phyloP scores from a whole-genome alignment of 2,797 vertebrate genomes.

The Pangasius djambal region DNA sequence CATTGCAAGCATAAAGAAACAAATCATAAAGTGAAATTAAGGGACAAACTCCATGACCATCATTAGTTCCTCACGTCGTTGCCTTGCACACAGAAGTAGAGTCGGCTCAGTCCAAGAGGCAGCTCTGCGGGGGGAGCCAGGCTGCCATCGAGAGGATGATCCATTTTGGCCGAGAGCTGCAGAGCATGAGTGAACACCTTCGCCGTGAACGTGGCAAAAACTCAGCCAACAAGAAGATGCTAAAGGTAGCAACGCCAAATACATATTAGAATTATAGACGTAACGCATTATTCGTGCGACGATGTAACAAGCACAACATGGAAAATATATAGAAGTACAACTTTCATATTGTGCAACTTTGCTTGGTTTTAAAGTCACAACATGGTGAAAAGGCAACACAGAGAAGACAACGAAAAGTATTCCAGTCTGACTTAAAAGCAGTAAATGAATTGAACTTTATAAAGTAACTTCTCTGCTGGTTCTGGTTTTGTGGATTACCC shows the following conservation, averaged over 20 bases:
- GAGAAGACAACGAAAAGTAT: background rate
- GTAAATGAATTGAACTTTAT: background rate
- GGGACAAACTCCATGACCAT: background rate
- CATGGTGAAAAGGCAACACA: background rate
- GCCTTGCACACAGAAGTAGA: constrained; percentile 86
- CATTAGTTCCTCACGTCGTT: constrained; percentile 4
- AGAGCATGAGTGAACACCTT: constrained; percentile 96
- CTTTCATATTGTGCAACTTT: background rate
- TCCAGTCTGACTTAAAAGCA: background rate
- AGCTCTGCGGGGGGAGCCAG: constrained; percentile 96
- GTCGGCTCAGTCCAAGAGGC: constrained; percentile 87
- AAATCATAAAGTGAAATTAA: background rate
- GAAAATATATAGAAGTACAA: background rate
- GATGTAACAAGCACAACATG: background rate
- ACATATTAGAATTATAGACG: background rate
- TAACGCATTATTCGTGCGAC: background rate
- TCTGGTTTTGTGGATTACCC: background rate
- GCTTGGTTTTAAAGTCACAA: background rate
- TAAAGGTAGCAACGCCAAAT: constrained; percentile 79
- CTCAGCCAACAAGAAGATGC: constrained; percentile 96
- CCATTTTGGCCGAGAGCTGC: constrained; percentile 95
- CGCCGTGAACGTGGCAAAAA: constrained; percentile 97
- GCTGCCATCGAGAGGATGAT: constrained; percentile 99
- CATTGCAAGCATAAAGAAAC: background rate
- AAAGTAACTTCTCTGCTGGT: background rate